Conservation (phyloP, 2,888 invertebrate species). For the Folsomia candida region DNA sequence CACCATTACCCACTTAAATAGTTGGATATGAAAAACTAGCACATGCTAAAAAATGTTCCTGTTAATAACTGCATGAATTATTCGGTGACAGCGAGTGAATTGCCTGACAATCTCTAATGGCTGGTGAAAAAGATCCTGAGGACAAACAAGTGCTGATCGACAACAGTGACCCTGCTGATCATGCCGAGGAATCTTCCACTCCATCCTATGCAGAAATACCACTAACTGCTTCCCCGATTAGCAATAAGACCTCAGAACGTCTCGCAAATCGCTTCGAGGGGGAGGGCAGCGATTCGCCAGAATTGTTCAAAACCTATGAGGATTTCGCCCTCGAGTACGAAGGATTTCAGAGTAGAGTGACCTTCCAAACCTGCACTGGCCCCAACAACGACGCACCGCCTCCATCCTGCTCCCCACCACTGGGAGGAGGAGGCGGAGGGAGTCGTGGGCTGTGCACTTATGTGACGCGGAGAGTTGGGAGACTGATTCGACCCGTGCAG, state of each 20-base stretch:
- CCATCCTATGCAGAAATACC: neutral
- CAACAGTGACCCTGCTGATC: neutral
- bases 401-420: neutral
- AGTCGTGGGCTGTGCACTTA: neutral
- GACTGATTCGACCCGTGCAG: neutral
- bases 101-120: too few relatives aligned
- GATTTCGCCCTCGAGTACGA: neutral
- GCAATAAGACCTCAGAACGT: neutral
- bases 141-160: slow-evolving; percentile 8
- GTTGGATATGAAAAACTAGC: too few relatives aligned
- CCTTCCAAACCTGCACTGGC: neutral
- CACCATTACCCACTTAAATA: too few relatives aligned
- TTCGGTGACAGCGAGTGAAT: too few relatives aligned
- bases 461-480: neutral
- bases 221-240: neutral
- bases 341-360: neutral
- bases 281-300: neutral
- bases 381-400: neutral
- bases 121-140: too few relatives aligned
- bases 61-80: too few relatives aligned
- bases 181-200: neutral
- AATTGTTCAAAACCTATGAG: too few relatives aligned
- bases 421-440: neutral
- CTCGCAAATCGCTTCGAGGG: neutral
- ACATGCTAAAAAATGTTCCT: too few relatives aligned